phyloP scores from a whole-genome alignment of 2,888 invertebrate genomes.

The Pegoplata infirma region DNA sequence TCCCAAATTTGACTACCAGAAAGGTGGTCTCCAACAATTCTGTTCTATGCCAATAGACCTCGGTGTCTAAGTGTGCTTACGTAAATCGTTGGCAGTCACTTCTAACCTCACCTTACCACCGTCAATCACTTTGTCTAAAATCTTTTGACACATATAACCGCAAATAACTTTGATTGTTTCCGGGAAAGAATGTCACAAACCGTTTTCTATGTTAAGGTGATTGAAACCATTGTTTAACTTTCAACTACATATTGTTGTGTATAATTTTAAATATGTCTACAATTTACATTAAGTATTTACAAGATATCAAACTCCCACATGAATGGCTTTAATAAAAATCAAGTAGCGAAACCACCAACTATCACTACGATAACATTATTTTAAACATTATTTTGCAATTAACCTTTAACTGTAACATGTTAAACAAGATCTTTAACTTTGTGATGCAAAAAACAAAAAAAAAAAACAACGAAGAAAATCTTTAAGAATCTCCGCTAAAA shows the following conservation, averaged over 20 bases:
- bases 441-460: constrained; percentile 16
- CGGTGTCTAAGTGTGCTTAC: too few relatives aligned
- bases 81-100: too few relatives aligned
- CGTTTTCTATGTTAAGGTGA: not conserved
- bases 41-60: too few relatives aligned
- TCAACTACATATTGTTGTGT: not conserved
- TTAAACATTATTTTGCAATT: constrained; percentile 61
- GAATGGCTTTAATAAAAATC: not conserved
- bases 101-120: too few relatives aligned
- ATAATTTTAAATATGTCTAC: not conserved
- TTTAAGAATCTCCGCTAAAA: constrained; percentile 44
- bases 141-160: not conserved
- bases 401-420: constrained; percentile 63
- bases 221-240: not conserved
- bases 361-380: constrained; percentile 37
- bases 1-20: too few relatives aligned
- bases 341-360: constrained; percentile 20
- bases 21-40: too few relatives aligned
- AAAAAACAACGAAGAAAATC: constrained; percentile 22
- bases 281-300: not conserved
- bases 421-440: constrained; percentile 54
- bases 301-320: constrained; percentile 25
- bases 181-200: not conserved
- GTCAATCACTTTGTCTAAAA: too few relatives aligned
- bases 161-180: not conserved